These are phyloP conservation scores for Tetropium fuscum DNA, from an alignment of 2,888 invertebrate genomes.

Conservation along the genomic window DNA sequence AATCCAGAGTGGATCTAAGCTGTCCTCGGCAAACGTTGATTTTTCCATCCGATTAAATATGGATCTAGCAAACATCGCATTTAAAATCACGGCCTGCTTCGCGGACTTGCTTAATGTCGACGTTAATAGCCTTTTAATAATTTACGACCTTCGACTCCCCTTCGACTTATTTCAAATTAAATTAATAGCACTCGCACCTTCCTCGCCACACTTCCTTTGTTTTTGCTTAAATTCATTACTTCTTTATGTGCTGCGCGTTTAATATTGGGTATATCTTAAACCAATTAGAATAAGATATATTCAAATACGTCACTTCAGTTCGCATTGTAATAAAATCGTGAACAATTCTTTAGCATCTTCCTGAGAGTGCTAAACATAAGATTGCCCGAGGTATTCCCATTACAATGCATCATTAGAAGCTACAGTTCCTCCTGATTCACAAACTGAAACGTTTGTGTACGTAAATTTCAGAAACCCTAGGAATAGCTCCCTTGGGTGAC, in stretches of 20 bases:
- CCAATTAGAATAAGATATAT: too few species aligned
- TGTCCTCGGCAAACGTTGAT: slow-evolving; percentile 14
- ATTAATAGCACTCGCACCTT: slow-evolving; percentile 25
- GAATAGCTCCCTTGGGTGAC: background rate
- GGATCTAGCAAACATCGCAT: slow-evolving; percentile 22
- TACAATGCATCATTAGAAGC: background rate
- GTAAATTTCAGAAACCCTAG: background rate
- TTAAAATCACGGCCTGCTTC: slow-evolving; percentile 15
- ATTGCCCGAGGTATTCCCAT: too few species aligned
- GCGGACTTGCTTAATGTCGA: slow-evolving; percentile 15
- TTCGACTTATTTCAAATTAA: slow-evolving; percentile 28
- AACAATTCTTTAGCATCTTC: too few species aligned
- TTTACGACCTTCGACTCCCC: slow-evolving; percentile 25
- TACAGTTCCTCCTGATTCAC: background rate
- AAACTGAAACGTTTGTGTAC: background rate
- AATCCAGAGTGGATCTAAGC: slow-evolving; percentile 5
- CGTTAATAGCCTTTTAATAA: slow-evolving; percentile 29
- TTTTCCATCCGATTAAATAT: slow-evolving; percentile 12
- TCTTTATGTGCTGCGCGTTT: background rate
- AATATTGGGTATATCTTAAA: too few species aligned
- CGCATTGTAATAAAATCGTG: too few species aligned
- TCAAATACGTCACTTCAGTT: too few species aligned
- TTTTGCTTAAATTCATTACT: slow-evolving; percentile 14
- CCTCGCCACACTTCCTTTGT: slow-evolving; percentile 2
- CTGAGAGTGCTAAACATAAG: too few species aligned